Conservation (phyloP, 2,888 invertebrate genomes). For the Eupithecia dodoneata region DNA sequence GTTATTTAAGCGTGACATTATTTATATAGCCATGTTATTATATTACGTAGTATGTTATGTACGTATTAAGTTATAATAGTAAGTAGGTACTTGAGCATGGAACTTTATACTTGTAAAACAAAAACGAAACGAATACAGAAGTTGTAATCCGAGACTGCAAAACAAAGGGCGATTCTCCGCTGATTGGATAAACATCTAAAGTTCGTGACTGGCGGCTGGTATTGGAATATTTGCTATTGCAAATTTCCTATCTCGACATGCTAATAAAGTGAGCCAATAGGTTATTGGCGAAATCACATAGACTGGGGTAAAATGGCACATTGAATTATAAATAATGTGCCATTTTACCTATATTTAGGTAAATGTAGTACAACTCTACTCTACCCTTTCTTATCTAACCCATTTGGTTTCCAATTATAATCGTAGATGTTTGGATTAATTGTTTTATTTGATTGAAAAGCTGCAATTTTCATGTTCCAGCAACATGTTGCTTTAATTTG, state of each 20-base stretch:
- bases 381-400: not conserved
- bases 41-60: not conserved
- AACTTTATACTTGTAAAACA: constrained; percentile 37
- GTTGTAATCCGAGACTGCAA: constrained; percentile 40
- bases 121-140: constrained; percentile 39
- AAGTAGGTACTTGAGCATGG: constrained; percentile 7
- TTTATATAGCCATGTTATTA: not conserved
- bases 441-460: constrained; percentile 11
- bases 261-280: constrained; percentile 57
- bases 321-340: not conserved
- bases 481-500: constrained; percentile 16
- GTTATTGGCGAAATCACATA: constrained; percentile 54
- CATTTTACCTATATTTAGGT: not conserved
- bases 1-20: not conserved
- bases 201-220: constrained; percentile 55
- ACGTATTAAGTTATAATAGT: not conserved
- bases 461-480: constrained; percentile 9
- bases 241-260: constrained; percentile 58
- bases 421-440: not conserved
- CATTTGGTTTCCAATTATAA: constrained; percentile 9
- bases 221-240: constrained; percentile 58
- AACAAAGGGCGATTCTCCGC: constrained; percentile 52
- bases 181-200: constrained; percentile 56
- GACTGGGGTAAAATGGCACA: constrained; percentile 34
- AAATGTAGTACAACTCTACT: not conserved